Base-by-base conservation (phyloP, 1,140 invertebrate species). In the Halictus rubicundus region DNA sequence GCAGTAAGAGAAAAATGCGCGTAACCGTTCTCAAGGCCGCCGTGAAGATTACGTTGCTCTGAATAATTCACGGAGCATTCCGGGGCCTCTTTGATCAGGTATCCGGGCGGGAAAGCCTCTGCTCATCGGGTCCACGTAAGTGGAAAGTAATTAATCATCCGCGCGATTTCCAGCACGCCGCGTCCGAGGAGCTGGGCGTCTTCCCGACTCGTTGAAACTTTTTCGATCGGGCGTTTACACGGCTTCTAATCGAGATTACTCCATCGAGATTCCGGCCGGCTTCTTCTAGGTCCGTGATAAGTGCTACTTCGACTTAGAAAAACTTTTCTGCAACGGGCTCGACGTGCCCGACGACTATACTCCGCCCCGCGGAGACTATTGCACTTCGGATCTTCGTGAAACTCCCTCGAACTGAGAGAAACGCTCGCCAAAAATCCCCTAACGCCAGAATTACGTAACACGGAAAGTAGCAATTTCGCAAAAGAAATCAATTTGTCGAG, bases 131-230 rank as follows among this genome's bases (percentile, higher is more conserved):
- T 61, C 64, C 54, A 21, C 46, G 23, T 25, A 32, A 68, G n/a
- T 21, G 54, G 25, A 46, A 21, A 37, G 9, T 39, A 32, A 77
- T 77, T 61, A 70, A 77, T 77, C 75, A 49, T 49, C 57, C 32
- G 54, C 19, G 19, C 54, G 12, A 70, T 77, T 49, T 49, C 52
- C 65, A 65, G 25, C 64, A 32, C 37, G 10, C 39, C 57, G 66
- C 57, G 57, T 49, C 32, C 3, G 32, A 32, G 32, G 32, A 32
- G 32, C 27, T 61, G 39, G 39, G 37, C 37, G n/a, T 42, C 59
- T 27, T 61, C 14, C 23, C 8, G 8, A n/a, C 37, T 23, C 10
- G 32, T 23, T 14, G 8, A 65, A 39, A 65, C 19, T 65, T 65
- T n/a, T 5, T 23, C 32, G 3, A 23, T n/a, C 10, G 16, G 8